Evolutionary conservation across 2,888 invertebrate genomes (phyloP), one percentile per base, ranked within the genome.

Genomic region (Caenorhabditis japonica): DNA sequence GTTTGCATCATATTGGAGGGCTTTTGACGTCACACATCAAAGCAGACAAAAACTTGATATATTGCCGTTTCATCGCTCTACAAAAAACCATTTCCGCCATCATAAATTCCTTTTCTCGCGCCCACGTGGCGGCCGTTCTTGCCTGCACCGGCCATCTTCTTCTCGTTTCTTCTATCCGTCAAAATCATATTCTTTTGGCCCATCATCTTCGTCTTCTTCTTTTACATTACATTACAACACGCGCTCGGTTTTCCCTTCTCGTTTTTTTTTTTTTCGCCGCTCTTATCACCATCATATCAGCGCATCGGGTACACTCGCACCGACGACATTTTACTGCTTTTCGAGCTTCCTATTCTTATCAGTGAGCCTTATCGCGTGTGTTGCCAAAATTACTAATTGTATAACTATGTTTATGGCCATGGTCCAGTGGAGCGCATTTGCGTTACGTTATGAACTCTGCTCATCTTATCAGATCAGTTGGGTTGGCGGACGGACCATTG

Each of bases 241-340:
- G 34, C 34, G 10, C 30, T 10, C 30, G 7, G 30, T 30, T 10
- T 30, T 30, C 30, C 49, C 30, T 30, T 30, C 21, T 33, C 27
- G n/a, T 23, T 41, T 13, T 25, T 17, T 53, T n/a, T 13, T 55
- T n/a, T 55, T 23, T 55, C n/a, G n/a, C n/a, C n/a, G n/a, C n/a
- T n/a, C 55, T 41, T 55, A 19, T 55, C 23, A 55, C 43, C 55
- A 55, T n/a, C 41, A 15, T 52, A 52, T 52, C 52, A 49, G 21
- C 49, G 34, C 49, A 49, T 49, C 46, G 47, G 59, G 60, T 60
- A 43, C 60, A 52, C 43, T n/a, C 34, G 60, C 51, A 60, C 60
- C 60, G 25, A 17, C 23, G 2, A 8, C 39, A 23, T 25, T 8
- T 27, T 30, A 3, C 17, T 38, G 13, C 17, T 17, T 43, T 13